A percentile compares a stretch with the other conserved stretches of the same genome.
phyloP scores from a whole-genome alignment of 2,888 invertebrate species.

The Himalopsyche kuldschensis region DNA sequence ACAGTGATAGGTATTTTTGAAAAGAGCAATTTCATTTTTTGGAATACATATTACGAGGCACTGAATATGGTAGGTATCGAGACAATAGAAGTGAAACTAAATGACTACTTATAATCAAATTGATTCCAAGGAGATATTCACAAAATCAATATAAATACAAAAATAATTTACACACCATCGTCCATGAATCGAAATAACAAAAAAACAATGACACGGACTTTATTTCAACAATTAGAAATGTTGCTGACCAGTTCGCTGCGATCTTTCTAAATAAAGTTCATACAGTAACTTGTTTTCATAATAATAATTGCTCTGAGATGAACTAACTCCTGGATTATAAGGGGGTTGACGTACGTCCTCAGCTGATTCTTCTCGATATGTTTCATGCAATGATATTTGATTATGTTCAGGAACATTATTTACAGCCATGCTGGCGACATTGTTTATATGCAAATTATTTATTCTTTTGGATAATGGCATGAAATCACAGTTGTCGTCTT shows the following conservation, averaged over 20 bases:
- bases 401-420: slow-evolving; percentile 26
- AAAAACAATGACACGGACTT: background rate
- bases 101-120: background rate
- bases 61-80: background rate
- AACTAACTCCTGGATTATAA: slow-evolving; percentile 77
- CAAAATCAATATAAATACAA: background rate
- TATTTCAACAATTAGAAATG: slow-evolving; percentile 37
- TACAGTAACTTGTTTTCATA: slow-evolving; percentile 86
- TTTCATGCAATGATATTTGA: slow-evolving; percentile 44
- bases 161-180: background rate
- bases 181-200: background rate
- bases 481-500: slow-evolving; percentile 78
- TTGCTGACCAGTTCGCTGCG: slow-evolving; percentile 66
- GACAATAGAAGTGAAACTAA: background rate
- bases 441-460: slow-evolving; percentile 83
- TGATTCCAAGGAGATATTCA: background rate
- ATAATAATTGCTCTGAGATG: slow-evolving; percentile 81
- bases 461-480: slow-evolving; percentile 88
- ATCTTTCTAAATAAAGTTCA: slow-evolving; percentile 79
- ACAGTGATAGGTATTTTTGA: background rate
- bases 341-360: slow-evolving; percentile 46
- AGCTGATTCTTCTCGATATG: slow-evolving; percentile 40
- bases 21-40: background rate
- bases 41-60: background rate
- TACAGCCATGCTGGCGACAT: slow-evolving; percentile 44